Base-by-base conservation (phyloP, 2,797 vertebrate genomes). In the Erithacus rubecula region DNA sequence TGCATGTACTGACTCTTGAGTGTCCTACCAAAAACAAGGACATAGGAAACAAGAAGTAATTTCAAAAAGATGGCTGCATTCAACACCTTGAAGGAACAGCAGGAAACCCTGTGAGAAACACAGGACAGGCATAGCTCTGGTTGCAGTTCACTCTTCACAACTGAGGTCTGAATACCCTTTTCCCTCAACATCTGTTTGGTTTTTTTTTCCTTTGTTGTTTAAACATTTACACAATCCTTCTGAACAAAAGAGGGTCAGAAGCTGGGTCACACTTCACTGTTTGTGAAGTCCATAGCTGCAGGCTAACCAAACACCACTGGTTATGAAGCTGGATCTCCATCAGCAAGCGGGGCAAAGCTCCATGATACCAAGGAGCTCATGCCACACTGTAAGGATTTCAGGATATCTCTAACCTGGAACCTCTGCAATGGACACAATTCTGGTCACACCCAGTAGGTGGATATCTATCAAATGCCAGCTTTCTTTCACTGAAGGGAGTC, bases 311-410 rank as follows among this genome's bases (percentile, higher is more conserved):
- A 89, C 36, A 62, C n/a, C 58, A 14, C 0, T 49, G 47, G 47
- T 49, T 49, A 49, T 49, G 47, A 2, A 68, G 63, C 39, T 78
- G 26, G 10, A 87, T 34, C 69, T 58, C 13, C 3, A 11, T 11
- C n/a, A 65, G 67, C 55, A 68, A 44, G 65, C 0, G 4, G 83
- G 49, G 53, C 37, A 75, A 78, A 71, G 65, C 21, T 15, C 20
- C 19, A 7, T 11, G 37, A 44, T 34, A 60, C 14, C 27, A n/a
- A 65, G n/a, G 20, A 81, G 51, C 8, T 47, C 36, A 44, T 41
- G 70, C 41, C 56, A 49, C 29, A 36, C 10, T 0, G 0, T 9
- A 21, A 1, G 0, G 51, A 49, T 46, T 53, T 78, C 76, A 64
- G 24, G 37, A 12, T 60, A 4, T 37, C n/a, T 70, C 72, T 44